Evolutionary conservation across 2,797 vertebrate genomes (phyloP).

Genomic region (Vultur gryphus): DNA sequence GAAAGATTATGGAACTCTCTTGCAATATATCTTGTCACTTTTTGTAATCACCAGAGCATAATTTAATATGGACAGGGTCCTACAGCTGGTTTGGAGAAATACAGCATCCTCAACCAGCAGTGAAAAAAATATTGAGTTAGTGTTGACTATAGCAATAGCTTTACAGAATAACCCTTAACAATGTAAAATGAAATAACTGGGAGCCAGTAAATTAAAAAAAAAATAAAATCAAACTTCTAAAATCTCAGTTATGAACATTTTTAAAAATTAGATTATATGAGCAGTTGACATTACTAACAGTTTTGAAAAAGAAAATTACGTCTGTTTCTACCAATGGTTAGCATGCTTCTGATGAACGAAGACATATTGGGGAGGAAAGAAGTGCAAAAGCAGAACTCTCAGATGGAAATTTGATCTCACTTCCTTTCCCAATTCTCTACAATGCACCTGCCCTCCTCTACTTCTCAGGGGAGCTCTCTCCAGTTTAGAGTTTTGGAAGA

Average conservation of each 20-base stretch:
- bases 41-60: neutral
- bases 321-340: neutral
- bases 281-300: neutral
- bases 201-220: neutral
- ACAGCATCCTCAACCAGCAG: neutral
- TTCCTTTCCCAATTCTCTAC: neutral
- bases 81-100: neutral
- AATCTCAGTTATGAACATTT: neutral
- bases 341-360: neutral
- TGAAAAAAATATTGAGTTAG: neutral
- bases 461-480: neutral
- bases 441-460: neutral
- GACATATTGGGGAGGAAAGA: neutral
- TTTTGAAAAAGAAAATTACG: neutral
- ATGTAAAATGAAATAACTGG: neutral
- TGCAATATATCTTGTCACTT: neutral
- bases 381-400: neutral
- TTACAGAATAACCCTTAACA: neutral
- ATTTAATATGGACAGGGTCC: neutral
- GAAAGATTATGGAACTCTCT: neutral
- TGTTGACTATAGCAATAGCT: neutral
- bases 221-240: neutral
- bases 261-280: accelerated
- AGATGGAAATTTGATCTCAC: neutral
- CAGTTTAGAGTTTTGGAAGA: neutral